Evolutionary conservation across 2,888 invertebrate genomes (phyloP).

Genomic region (Leptopterna dolabrata): DNA sequence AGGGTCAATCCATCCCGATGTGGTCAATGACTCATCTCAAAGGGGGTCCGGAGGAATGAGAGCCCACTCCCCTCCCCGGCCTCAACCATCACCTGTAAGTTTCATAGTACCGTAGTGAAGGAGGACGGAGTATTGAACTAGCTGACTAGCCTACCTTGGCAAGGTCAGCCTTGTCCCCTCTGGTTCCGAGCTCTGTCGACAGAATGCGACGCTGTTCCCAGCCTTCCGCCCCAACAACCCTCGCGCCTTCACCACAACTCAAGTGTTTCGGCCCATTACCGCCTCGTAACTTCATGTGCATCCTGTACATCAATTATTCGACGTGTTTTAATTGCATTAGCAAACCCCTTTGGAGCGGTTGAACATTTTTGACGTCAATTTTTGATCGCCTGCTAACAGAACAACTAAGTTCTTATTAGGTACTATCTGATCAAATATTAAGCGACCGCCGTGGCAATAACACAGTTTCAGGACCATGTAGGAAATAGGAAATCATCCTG

Average conservation of each 20-base stretch:
- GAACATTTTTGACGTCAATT: too few species aligned
- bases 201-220: conserved; percentile 11
- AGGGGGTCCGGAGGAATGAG: background rate
- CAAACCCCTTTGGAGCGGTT: too few species aligned
- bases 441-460: too few species aligned
- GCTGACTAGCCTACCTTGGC: conserved; percentile 26
- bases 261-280: background rate
- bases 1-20: conserved; percentile 10
- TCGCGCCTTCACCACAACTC: background rate
- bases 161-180: background rate
- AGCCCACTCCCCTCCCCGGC: background rate
- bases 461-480: too few species aligned
- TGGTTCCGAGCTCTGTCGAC: background rate
- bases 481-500: too few species aligned
- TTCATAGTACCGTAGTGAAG: conserved; percentile 4
- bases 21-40: conserved; percentile 25
- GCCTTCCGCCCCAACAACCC: background rate
- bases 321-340: background rate
- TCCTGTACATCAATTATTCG: background rate
- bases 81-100: background rate
- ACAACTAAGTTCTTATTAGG: too few species aligned
- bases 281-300: background rate
- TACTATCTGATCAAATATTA: too few species aligned
- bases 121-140: conserved; percentile 19
- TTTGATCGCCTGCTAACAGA: too few species aligned